Conservation (phyloP, 2,113 vertebrate genomes). For the Porphyrio hochstetteri region DNA sequence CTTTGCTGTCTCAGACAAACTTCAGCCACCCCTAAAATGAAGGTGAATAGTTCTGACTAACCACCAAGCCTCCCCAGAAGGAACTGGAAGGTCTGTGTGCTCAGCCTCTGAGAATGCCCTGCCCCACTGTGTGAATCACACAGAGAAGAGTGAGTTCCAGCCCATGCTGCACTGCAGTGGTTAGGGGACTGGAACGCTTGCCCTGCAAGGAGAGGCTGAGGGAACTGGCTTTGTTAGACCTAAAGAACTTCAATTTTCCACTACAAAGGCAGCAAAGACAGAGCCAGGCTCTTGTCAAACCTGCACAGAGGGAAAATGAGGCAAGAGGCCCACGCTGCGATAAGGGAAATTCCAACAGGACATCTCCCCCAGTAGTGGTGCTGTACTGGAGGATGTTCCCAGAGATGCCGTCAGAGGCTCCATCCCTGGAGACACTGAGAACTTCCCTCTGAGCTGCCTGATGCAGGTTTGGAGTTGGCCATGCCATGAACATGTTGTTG, state of each 20-base stretch:
- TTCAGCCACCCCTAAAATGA: neutral
- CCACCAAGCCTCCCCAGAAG: neutral
- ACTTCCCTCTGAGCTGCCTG: neutral
- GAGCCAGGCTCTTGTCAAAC: neutral
- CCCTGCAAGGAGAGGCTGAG: neutral
- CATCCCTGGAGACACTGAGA: neutral
- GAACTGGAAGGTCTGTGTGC: neutral
- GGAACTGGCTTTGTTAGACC: neutral
- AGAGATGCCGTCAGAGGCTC: neutral
- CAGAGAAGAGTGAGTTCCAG: neutral
- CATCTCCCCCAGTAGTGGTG: neutral
- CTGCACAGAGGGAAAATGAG: neutral
- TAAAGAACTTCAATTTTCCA: neutral
- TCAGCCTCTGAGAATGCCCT: neutral
- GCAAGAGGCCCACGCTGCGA: neutral
- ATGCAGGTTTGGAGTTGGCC: neutral
- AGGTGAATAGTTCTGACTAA: neutral
- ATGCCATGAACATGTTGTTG: neutral
- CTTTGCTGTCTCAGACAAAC: neutral
- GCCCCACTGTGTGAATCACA: rapidly evolving
- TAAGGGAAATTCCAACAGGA: neutral
- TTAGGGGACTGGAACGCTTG: neutral
- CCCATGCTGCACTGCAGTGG: neutral
- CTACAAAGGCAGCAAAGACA: neutral
- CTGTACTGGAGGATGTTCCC: neutral